A percentile compares a stretch with the other conserved stretches of the same genome.
These are phyloP conservation scores for Pachycephala philippinensis DNA, from an alignment of 2,113 vertebrate species.

Conservation along the genomic window DNA sequence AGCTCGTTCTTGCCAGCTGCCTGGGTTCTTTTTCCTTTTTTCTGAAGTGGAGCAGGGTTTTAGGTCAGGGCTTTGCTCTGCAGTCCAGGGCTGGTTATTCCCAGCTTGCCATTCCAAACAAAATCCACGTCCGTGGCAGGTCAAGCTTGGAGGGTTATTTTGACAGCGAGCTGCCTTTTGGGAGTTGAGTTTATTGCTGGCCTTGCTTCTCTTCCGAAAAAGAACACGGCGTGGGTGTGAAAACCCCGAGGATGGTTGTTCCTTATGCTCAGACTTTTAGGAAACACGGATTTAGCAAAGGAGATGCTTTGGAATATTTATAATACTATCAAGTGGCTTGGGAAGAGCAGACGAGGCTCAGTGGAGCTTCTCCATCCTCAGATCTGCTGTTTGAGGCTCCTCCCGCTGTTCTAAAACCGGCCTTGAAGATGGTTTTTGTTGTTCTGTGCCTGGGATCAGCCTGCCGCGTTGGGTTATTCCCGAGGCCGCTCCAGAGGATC, in stretches of 20 bases:
- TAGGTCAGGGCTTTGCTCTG: neutral
- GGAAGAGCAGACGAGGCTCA: neutral
- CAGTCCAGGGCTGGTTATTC: neutral
- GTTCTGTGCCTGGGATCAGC: neutral
- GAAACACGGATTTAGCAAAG: neutral
- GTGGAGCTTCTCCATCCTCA: neutral
- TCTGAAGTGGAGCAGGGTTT: neutral
- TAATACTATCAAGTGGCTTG: neutral
- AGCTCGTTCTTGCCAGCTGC: rapidly evolving
- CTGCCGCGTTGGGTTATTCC: neutral
- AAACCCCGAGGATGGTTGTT: neutral
- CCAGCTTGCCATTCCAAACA: rapidly evolving
- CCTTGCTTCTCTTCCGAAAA: neutral
- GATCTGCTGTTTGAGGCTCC: neutral
- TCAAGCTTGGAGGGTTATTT: neutral
- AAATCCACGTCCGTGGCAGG: rapidly evolving
- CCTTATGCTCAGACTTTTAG: neutral
- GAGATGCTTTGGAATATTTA: neutral
- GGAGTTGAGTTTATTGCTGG: neutral
- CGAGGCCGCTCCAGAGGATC: neutral
- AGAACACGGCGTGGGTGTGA: neutral
- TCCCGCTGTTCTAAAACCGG: neutral
- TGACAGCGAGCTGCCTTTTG: neutral
- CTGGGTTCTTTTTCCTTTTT: neutral
- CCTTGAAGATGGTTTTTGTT: neutral